These are phyloP conservation scores for Pemphredon lugubris DNA, from an alignment of 2,888 invertebrate genomes.

Conservation along the genomic window DNA sequence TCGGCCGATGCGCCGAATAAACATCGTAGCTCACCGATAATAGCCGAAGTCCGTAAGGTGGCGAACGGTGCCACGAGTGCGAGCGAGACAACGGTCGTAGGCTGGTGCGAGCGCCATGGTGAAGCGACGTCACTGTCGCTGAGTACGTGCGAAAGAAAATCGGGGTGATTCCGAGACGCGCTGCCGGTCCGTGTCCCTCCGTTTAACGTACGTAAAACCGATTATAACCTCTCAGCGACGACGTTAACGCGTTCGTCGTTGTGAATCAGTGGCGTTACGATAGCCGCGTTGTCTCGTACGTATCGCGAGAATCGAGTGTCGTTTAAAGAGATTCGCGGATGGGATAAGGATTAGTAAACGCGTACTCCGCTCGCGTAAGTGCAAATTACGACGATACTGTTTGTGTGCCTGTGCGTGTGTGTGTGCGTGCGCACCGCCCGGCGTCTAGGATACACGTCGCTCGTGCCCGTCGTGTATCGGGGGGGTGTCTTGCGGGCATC, in stretches of 20 bases:
- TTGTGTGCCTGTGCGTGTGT: too few relatives aligned
- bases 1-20: conserved; percentile 73
- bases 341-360: conserved; percentile 34
- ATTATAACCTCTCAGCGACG: too few relatives aligned
- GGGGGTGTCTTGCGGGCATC: conserved; percentile 18
- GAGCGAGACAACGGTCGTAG: conserved; percentile 58
- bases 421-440: conserved; percentile 53
- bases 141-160: conserved; percentile 72
- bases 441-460: conserved; percentile 35
- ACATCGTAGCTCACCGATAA: conserved; percentile 77
- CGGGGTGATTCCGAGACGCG: conserved; percentile 65
- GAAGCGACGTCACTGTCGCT: conserved; percentile 76
- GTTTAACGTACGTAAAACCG: too few relatives aligned
- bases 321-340: conserved; percentile 15
- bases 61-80: conserved; percentile 61
- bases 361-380: conserved; percentile 32
- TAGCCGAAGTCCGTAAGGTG: conserved; percentile 75
- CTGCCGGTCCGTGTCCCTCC: too few relatives aligned
- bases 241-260: conserved; percentile 15
- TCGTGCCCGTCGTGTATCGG: conserved; percentile 17
- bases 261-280: conserved; percentile 14
- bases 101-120: conserved; percentile 80
- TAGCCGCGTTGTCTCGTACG: conserved; percentile 2
- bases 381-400: conserved; percentile 46
- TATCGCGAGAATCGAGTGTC: conserved; percentile 16